Percentiles rank a stretch among this genome's conserved stretches.
These are phyloP conservation scores for Rhizoglyphus robini DNA, from an alignment of 1,140 invertebrate species.

Conservation along the genomic window DNA sequence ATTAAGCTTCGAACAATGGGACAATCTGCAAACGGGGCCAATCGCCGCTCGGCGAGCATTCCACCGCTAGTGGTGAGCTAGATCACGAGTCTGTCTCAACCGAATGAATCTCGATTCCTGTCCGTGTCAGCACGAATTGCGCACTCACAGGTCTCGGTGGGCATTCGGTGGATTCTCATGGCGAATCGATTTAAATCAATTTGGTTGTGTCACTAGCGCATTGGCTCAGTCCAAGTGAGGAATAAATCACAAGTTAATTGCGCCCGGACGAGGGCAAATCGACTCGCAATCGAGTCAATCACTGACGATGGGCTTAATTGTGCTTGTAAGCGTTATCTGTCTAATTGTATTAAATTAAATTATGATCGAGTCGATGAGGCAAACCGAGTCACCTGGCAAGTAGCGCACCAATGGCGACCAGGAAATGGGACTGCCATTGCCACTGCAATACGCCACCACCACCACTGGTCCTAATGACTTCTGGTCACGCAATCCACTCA, in stretches of 20 bases:
- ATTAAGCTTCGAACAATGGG: background rate
- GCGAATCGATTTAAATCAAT: background rate
- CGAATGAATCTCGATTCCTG: background rate
- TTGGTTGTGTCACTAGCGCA: background rate
- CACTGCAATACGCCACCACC: background rate
- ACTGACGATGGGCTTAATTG: background rate
- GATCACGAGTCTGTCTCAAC: too few species aligned
- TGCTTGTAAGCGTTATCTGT: background rate
- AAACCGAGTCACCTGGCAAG: background rate
- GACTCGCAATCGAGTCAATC: background rate
- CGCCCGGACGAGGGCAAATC: too few species aligned
- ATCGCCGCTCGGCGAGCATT: too few species aligned
- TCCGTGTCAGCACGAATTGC: too few species aligned
- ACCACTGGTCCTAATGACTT: conserved; percentile 2
- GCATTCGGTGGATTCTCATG: too few species aligned
- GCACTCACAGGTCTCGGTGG: background rate
- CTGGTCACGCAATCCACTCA: background rate
- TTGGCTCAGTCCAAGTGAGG: background rate
- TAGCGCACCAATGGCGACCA: background rate
- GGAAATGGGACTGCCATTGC: background rate
- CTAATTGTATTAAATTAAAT: background rate
- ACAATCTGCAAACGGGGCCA: background rate
- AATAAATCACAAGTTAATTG: too few species aligned
- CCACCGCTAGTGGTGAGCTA: too few species aligned
- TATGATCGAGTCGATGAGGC: background rate